phyloP scores from a whole-genome alignment of 2,888 invertebrate genomes.

The Allygus modestus region DNA sequence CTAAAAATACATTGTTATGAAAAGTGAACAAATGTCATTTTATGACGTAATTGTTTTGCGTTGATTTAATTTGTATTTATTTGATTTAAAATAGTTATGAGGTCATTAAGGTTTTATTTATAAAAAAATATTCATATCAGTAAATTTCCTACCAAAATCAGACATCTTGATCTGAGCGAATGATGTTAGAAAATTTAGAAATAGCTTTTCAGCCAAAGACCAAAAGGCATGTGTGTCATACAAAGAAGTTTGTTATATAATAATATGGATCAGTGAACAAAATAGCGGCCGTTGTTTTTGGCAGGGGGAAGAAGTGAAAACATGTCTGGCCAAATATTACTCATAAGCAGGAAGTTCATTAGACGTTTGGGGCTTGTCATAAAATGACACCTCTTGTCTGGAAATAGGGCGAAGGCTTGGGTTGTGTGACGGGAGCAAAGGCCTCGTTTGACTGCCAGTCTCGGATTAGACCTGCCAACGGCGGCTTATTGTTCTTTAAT shows the following conservation, averaged over 20 bases:
- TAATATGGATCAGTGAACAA: slow-evolving; percentile 11
- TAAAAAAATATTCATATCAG: too few species aligned
- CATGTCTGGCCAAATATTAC: slow-evolving; percentile 59
- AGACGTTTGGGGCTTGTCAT: slow-evolving; percentile 43
- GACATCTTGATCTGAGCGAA: too few species aligned
- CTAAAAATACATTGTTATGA: too few species aligned
- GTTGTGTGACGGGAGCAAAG: slow-evolving; percentile 50
- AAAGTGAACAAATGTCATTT: too few species aligned
- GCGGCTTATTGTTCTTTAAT: not conserved
- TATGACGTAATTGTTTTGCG: too few species aligned
- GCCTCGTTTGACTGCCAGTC: not conserved
- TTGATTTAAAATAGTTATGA: too few species aligned
- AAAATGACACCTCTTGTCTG: slow-evolving; percentile 55
- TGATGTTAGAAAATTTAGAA: too few species aligned
- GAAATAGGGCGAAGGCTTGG: slow-evolving; percentile 46
- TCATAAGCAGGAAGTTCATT: slow-evolving; percentile 56
- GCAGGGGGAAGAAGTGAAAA: slow-evolving; percentile 35
- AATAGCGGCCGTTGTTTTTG: slow-evolving; percentile 39
- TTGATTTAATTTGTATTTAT: too few species aligned
- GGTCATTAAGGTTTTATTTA: too few species aligned
- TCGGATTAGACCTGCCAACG: not conserved
- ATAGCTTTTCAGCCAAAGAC: too few species aligned
- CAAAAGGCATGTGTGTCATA: too few species aligned
- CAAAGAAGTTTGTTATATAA: not conserved
- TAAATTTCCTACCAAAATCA: too few species aligned